phyloP scores from a whole-genome alignment of 2,113 vertebrate species.

The Phaethon lepturus region DNA sequence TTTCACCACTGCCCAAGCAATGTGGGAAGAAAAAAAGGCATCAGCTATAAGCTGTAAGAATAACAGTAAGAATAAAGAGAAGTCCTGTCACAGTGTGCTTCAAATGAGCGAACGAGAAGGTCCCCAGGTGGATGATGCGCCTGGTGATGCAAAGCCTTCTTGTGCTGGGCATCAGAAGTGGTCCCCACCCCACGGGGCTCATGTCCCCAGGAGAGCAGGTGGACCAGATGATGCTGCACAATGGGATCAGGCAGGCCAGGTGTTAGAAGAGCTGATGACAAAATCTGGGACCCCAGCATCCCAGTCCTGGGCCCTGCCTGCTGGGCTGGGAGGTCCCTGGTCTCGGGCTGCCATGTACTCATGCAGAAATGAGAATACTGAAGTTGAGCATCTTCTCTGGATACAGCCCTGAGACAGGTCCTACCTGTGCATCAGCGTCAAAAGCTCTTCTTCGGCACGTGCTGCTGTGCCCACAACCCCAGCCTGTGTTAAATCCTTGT shows the following conservation, averaged over 20 bases:
- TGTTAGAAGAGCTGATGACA: neutral
- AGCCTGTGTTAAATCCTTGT: neutral
- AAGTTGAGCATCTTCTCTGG: neutral
- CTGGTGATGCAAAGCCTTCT: neutral
- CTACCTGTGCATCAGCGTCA: neutral
- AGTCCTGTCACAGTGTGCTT: neutral
- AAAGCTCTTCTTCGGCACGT: neutral
- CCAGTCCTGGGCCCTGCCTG: fast-evolving
- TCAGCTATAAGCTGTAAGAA: neutral
- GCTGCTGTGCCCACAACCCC: neutral
- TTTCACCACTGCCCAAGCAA: neutral
- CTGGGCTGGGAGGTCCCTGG: neutral
- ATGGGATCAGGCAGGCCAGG: fast-evolving
- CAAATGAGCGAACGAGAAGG: fast-evolving
- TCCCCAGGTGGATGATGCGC: neutral
- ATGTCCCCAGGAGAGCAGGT: neutral
- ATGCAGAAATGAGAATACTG: neutral
- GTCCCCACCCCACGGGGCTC: fast-evolving
- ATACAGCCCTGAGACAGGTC: neutral
- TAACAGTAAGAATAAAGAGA: neutral
- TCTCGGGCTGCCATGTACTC: neutral
- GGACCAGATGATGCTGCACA: neutral
- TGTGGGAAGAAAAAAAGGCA: neutral
- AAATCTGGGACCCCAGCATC: neutral
- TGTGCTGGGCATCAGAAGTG: neutral